Evolutionary conservation across 2,888 invertebrate species (phyloP).

Genomic region (Phaonia tiefii): DNA sequence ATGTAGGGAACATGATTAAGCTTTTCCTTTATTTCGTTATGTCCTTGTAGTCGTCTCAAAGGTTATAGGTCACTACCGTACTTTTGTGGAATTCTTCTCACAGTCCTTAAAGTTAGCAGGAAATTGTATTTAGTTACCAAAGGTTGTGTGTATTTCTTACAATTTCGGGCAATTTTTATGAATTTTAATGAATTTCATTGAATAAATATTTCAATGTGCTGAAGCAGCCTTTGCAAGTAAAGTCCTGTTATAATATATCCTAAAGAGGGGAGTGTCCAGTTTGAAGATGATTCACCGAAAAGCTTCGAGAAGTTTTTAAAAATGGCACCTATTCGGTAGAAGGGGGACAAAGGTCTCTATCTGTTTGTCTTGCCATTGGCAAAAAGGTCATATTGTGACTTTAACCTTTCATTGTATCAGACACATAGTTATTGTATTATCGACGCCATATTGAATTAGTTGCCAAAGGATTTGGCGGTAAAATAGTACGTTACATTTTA

Average conservation of each 20-base stretch:
- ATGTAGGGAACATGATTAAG: slow-evolving; percentile 46
- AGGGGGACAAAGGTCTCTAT: slow-evolving; percentile 18
- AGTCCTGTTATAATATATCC: slow-evolving; percentile 27
- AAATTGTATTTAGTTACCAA: slow-evolving; percentile 47
- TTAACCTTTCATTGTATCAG: slow-evolving; percentile 25
- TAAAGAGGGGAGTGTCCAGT: slow-evolving; percentile 63
- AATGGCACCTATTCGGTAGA: slow-evolving; percentile 34
- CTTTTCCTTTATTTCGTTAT: slow-evolving; percentile 41
- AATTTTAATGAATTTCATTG: slow-evolving; percentile 77
- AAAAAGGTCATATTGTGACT: slow-evolving; percentile 41
- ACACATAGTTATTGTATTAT: no score
- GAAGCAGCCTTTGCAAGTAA: slow-evolving; percentile 13
- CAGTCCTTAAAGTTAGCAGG: slow-evolving; percentile 64
- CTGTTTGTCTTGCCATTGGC: slow-evolving; percentile 49
- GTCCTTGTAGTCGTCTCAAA: slow-evolving; percentile 65
- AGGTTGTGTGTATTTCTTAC: slow-evolving; percentile 37
- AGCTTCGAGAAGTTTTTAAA: slow-evolving; percentile 46
- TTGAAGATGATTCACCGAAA: slow-evolving; percentile 8
- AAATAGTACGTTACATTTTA: neutral
- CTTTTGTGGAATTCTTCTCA: slow-evolving; percentile 77
- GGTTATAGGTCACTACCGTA: slow-evolving; percentile 79
- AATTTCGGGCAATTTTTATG: slow-evolving; percentile 72
- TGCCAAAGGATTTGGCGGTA: no score
- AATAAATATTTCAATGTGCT: slow-evolving; percentile 71
- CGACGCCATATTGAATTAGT: neutral